Percentiles rank a stretch among this genome's conserved stretches.
Conservation (phyloP, 2,113 vertebrate species). For the Glaucomys volans region DNA sequence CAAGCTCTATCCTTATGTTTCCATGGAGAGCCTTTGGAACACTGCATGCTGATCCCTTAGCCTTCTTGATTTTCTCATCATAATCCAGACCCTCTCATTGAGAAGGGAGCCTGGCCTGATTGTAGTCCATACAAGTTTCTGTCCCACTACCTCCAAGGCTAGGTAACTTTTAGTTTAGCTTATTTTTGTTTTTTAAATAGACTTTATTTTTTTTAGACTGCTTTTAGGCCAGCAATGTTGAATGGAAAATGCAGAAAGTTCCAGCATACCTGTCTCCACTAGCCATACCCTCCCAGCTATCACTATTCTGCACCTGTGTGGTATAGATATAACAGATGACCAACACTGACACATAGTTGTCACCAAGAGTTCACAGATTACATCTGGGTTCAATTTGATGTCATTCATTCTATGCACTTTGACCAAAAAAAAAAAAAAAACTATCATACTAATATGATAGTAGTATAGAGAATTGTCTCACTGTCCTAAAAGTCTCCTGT, state of each 20-base stretch:
- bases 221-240: not conserved
- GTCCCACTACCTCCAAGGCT: not conserved
- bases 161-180: not conserved
- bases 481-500: not conserved
- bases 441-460: rapidly evolving
- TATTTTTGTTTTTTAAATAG: not conserved
- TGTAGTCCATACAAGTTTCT: not conserved
- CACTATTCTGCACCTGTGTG: rapidly evolving
- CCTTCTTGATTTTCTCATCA: not conserved
- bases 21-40: not conserved
- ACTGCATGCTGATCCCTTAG: not conserved
- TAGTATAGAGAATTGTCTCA: not conserved
- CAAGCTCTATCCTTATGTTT: no score
- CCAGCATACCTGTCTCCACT: rapidly evolving
- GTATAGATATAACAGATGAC: not conserved
- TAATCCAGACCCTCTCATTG: not conserved
- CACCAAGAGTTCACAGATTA: not conserved
- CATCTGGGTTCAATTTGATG: not conserved
- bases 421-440: not conserved
- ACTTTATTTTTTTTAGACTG: not conserved
- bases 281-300: rapidly evolving
- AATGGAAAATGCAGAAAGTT: not conserved
- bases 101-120: not conserved
- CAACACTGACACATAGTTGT: rapidly evolving
- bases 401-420: not conserved